Base-by-base conservation (phyloP, 1,140 invertebrate genomes). In the Zaprionus kolodkinae region DNA sequence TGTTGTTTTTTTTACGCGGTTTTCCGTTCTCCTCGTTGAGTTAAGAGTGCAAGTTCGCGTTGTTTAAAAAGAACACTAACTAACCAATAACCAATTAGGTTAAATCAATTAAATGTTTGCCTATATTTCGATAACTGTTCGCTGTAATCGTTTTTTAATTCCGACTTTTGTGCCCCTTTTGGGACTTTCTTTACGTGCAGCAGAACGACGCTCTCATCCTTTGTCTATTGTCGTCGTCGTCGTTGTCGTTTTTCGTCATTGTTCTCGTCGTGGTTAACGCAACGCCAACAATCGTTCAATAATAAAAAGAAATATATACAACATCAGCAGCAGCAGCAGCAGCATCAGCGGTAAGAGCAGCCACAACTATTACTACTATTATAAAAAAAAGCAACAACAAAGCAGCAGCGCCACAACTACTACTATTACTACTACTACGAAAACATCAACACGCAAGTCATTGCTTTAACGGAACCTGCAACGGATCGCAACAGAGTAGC, bases 201-300 rank as follows among this genome's bases (percentile, higher is more conserved):
- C 45, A 75, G 60, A 65, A 60, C 64, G 73, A 78, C 60, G 78
- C 70, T 76, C 68, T 85, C 73, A 79, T 85, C 65, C 74, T 86
- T 84, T 56, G 73, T 67, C 67, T 75, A 74, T 59, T 78, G 43
- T 76, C 56, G 55, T 72, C 73, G 43, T 76, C 56, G 55, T 72
- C 73, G 56, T 69, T 62, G 40, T 66, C 66, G 65, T 84, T 66
- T 54, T 65, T 76, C 64, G 70, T 67, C 55, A 68, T 73, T 65
- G 71, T 69, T 69, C 36, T 73, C 64, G 64, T 74, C 57, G 71
- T 68, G 38, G 55, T 50, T 56, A 56, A 62, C 40, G 60, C 72
- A 73, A 66, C 56, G 66, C 40, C 40, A 50, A 40, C 38, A 40
- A 9, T 40, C 38, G 38, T 50, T 21, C 57, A 63, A 63, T 40